phyloP scores from a whole-genome alignment of 2,113 vertebrate genomes.

The Gnathonemus echidnorhynchus region DNA sequence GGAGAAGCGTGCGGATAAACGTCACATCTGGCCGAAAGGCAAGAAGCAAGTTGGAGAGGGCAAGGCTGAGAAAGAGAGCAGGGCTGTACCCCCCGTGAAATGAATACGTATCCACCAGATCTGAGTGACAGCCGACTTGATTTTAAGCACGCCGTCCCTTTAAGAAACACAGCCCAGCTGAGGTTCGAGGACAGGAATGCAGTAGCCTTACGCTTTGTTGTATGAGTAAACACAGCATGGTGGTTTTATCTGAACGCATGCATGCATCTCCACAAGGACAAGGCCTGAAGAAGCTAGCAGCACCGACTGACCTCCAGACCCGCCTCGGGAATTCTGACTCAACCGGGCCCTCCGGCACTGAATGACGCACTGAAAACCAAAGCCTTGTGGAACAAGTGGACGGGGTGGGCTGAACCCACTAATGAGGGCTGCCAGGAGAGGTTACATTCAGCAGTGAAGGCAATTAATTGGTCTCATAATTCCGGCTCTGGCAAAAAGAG shows the following conservation, averaged over 20 bases:
- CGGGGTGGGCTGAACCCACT: neutral
- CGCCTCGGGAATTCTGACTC: neutral
- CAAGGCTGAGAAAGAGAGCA: neutral
- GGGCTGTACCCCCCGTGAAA: neutral
- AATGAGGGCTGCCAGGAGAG: neutral
- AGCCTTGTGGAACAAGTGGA: neutral
- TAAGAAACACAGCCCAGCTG: neutral
- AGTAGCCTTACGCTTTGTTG: neutral
- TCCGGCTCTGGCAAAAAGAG: neutral
- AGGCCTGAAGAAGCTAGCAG: neutral
- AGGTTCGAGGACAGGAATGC: neutral
- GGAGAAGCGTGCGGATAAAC: neutral
- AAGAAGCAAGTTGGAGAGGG: neutral
- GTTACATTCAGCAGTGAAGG: neutral
- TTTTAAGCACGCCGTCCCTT: neutral
- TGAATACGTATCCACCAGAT: neutral
- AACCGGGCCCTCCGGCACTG: neutral
- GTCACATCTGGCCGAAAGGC: neutral
- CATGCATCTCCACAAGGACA: neutral
- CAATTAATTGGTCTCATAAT: neutral
- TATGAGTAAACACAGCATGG: neutral
- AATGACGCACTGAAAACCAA: neutral
- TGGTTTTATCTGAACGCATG: neutral
- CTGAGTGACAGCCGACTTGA: neutral
- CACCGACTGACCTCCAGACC: neutral